Evolutionary conservation across 1,140 invertebrate genomes (phyloP).

Genomic region (Physella acuta): DNA sequence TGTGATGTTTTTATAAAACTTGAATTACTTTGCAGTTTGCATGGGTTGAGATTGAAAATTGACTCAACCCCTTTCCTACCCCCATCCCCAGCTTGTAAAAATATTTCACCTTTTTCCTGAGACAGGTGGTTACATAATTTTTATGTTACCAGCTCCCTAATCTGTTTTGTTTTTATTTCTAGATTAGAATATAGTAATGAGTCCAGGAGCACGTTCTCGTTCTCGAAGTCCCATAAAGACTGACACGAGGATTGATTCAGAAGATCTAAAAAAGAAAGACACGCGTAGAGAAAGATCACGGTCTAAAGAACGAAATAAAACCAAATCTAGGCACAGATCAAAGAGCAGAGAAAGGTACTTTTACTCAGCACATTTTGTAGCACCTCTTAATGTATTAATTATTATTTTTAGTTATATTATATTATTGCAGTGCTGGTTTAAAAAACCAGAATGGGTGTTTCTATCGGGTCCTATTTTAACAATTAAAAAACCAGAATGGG

Average conservation of each 20-base stretch:
- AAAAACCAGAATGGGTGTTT: neutral
- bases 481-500: neutral
- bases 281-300: slow-evolving; percentile 26
- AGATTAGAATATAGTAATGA: slow-evolving; percentile 30
- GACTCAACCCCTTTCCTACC: neutral
- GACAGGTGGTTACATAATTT: neutral
- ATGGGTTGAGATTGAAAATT: neutral
- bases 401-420: neutral
- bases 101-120: neutral
- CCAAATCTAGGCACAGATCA: slow-evolving; percentile 31
- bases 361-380: no score
- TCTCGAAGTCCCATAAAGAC: slow-evolving; percentile 33
- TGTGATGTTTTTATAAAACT: neutral
- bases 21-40: neutral
- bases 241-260: slow-evolving; percentile 27
- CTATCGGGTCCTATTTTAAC: no score
- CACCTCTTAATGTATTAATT: neutral
- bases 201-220: slow-evolving; percentile 29
- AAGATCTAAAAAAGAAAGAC: slow-evolving; percentile 21
- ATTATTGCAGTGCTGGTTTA: neutral
- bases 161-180: no score
- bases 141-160: no score
- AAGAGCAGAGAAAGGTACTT: slow-evolving; percentile 36
- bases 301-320: slow-evolving; percentile 30
- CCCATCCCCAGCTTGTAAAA: neutral